A percentile compares a stretch with the other conserved stretches of the same genome.
phyloP scores from a whole-genome alignment of 2,797 vertebrate species.

The Cottoperca gobio region DNA sequence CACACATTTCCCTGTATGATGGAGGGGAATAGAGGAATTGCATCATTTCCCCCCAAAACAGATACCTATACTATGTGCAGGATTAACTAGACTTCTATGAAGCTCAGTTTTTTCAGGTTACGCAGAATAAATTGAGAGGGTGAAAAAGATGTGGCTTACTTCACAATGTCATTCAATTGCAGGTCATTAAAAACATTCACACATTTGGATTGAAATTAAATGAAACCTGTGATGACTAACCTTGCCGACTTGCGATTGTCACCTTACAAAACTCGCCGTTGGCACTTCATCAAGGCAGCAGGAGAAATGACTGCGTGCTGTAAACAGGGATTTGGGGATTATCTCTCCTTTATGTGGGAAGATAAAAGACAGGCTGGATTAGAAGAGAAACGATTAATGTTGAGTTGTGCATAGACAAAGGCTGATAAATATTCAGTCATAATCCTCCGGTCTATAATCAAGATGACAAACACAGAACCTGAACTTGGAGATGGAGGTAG shows the following conservation, averaged over 20 bases:
- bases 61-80: slow-evolving; percentile 29
- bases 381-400: slow-evolving; percentile 81
- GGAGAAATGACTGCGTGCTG: slow-evolving; percentile 72
- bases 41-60: slow-evolving; percentile 45
- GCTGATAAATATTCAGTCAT: slow-evolving; percentile 81
- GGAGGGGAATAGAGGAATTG: slow-evolving; percentile 38
- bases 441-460: slow-evolving; percentile 80
- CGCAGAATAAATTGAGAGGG: slow-evolving; percentile 21
- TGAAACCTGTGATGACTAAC: slow-evolving; percentile 40
- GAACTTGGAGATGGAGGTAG: slow-evolving; percentile 52
- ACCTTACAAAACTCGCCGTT: slow-evolving; percentile 60
- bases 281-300: slow-evolving; percentile 66
- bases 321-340: slow-evolving; percentile 83
- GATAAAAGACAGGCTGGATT: slow-evolving; percentile 81
- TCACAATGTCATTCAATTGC: slow-evolving; percentile 28
- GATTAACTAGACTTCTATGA: slow-evolving; percentile 51
- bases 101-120: slow-evolving; percentile 26
- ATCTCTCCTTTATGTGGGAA: slow-evolving; percentile 81
- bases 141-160: slow-evolving; percentile 15
- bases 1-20: slow-evolving; percentile 36
- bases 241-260: slow-evolving; percentile 42
- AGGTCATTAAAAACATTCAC: slow-evolving; percentile 18
- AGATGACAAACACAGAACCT: slow-evolving; percentile 75
- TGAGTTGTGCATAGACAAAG: slow-evolving; percentile 80
- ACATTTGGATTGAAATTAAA: slow-evolving; percentile 32